A percentile compares a stretch with the other conserved stretches of the same genome.
Conservation (phyloP, 2,113 vertebrate genomes). For the Vombatus ursinus region DNA sequence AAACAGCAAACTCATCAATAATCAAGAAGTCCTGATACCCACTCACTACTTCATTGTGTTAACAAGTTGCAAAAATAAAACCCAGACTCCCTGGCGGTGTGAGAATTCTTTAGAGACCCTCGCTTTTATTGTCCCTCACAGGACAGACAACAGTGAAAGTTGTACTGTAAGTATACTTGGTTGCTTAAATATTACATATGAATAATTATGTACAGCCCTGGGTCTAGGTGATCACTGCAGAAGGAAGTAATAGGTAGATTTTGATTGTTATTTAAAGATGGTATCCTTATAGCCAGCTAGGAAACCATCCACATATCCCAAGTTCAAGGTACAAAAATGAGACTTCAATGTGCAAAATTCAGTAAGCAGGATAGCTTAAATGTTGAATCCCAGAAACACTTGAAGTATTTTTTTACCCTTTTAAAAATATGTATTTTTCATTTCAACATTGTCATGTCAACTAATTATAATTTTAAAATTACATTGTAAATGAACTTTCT, state of each 20-base stretch:
- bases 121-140: constrained; percentile 93
- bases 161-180: constrained; percentile 89
- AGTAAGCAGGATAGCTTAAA: background rate
- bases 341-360: background rate
- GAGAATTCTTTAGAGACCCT: constrained; percentile 82
- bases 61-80: constrained; percentile 89
- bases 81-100: constrained; percentile 84
- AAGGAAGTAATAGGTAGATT: background rate
- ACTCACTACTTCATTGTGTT: constrained; percentile 95
- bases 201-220: background rate
- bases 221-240: background rate
- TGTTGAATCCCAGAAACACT: constrained; percentile 9
- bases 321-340: constrained; percentile 14
- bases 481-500: constrained; percentile 37
- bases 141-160: constrained; percentile 90
- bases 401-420: constrained; percentile 19
- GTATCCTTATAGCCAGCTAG: background rate
- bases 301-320: background rate
- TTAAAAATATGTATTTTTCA: constrained; percentile 32
- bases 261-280: constrained; percentile 14
- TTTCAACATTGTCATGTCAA: constrained; percentile 5
- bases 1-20: constrained; percentile 67
- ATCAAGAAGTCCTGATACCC: constrained; percentile 83
- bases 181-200: background rate
- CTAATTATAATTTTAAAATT: background rate